Conservation (phyloP, 92 coral and sea anemone species). For the Epizoanthus stellaris region DNA sequence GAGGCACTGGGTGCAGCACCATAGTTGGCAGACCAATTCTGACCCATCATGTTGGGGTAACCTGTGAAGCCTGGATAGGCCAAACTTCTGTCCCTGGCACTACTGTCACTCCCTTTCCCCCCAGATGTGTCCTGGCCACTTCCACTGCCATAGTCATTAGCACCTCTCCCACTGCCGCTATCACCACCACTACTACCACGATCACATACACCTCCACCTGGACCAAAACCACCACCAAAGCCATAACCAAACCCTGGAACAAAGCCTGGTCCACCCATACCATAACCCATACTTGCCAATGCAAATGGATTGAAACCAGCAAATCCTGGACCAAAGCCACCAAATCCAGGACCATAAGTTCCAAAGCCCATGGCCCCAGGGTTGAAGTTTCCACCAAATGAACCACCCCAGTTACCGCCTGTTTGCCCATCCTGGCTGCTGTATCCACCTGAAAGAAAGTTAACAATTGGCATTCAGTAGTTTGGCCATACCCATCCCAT, state of each 20-base stretch:
- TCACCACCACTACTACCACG: slow-evolving; percentile 15
- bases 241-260: slow-evolving; percentile 28
- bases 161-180: not conserved
- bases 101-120: slow-evolving; percentile 27
- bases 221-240: slow-evolving; percentile 31
- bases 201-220: slow-evolving; percentile 26
- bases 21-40: slow-evolving; percentile 31
- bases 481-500: no score
- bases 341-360: slow-evolving; percentile 29
- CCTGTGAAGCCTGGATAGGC: slow-evolving; percentile 42
- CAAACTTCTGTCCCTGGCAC: slow-evolving; percentile 19
- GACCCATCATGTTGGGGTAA: slow-evolving; percentile 35
- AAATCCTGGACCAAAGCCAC: slow-evolving; percentile 29
- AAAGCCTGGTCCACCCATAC: slow-evolving; percentile 15
- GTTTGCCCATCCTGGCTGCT: not conserved
- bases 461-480: not conserved
- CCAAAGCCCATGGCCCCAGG: slow-evolving; percentile 48
- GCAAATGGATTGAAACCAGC: slow-evolving; percentile 33
- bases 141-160: no score
- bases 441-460: slow-evolving; percentile 21
- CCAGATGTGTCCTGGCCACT: not conserved
- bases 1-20: not conserved
- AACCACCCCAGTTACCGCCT: slow-evolving; percentile 24
- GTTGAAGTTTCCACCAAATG: slow-evolving; percentile 35
- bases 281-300: slow-evolving; percentile 46